Base-by-base conservation (phyloP, 2,113 vertebrate species). In the Tyrannus savana region DNA sequence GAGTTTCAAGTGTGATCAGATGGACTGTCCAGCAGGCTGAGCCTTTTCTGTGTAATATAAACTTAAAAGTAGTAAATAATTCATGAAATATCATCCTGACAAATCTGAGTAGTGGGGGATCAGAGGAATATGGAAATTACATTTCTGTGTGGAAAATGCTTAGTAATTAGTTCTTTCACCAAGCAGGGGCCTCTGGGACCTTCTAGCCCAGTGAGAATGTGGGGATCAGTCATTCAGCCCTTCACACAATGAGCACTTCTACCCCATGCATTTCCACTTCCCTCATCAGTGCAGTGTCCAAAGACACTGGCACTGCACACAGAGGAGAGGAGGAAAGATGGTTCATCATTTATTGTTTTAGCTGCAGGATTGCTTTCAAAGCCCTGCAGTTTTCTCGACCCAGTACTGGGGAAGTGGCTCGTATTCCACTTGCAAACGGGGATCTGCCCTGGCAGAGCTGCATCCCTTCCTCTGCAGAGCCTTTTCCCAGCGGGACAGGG, bases 351-450 rank as follows among this genome's bases (percentile, higher is more conserved):
- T 14, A 19, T 28, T 86, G 33, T 50, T 90, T 67, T 68, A 92
- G 79, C 76, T 89, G 68, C 2, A 1, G 46, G 33, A 33, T 37
- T 66, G 50, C 59, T 93, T 76, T 58, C 23, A 55, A 66, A 93
- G n/a, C 67, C 75, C 50, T 0, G 0, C 21, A 6, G 24, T 42
- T 71, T 49, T 84, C 73, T 50, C 73, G 62, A 19, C 58, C 71
- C 55, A 12, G 31, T 2, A 6, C 42, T 22, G 68, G 60, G 64
- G 31, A 77, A 86, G 50, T 4, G 3, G 31, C 52, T 12, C 52
- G 23, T 1, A 3, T 49, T 79, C 41, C 3, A 2, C 30, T 37
- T 27, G 46, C n/a, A 42, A 39, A 41, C 2, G 1, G 18, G 41
- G 56, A 53, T 30, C 35, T 39, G 41, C 28, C 89, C 84, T 81